Conservation (phyloP, 92 coral and sea anemone species). For the Palythoa caribaeorum region DNA sequence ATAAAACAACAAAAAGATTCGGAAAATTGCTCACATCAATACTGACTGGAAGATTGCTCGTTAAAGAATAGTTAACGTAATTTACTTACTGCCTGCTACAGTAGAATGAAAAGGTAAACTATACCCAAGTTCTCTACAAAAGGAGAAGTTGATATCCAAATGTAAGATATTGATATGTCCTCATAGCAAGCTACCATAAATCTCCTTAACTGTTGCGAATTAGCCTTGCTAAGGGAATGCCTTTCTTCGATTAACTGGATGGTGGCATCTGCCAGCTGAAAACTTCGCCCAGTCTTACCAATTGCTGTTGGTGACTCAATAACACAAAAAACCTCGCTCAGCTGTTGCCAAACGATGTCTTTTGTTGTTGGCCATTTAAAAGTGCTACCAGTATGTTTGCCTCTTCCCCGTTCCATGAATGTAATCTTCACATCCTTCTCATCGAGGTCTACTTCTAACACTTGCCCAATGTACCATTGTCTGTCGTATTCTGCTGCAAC, state of each 20-base stretch:
- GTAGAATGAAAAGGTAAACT: not conserved
- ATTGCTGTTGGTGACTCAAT: conserved; percentile 28
- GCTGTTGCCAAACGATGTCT: conserved; percentile 28
- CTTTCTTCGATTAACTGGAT: not conserved
- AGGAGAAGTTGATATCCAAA: conserved; percentile 9
- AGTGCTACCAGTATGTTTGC: not conserved
- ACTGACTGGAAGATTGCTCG: not conserved
- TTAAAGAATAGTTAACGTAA: conserved; percentile 9
- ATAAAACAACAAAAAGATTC: conserved; percentile 14
- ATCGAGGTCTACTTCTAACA: not conserved
- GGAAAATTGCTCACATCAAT: conserved; percentile 6
- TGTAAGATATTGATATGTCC: not conserved
- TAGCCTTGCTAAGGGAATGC: not conserved
- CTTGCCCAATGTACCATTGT: conserved; percentile 7
- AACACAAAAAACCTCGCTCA: conserved; percentile 16
- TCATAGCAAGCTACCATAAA: not conserved
- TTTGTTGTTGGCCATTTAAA: conserved; percentile 9
- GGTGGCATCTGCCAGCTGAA: not conserved
- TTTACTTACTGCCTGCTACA: conserved; percentile 9
- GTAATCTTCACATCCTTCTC: not conserved
- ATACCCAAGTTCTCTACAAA: not conserved
- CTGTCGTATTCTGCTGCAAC: conserved; percentile 31
- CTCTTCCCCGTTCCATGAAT: not conserved
- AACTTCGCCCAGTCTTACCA: conserved; percentile 32
- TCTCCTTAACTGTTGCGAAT: not conserved